phyloP scores from a whole-genome alignment of 2,797 vertebrate species.

The Anguilla marmorata region DNA sequence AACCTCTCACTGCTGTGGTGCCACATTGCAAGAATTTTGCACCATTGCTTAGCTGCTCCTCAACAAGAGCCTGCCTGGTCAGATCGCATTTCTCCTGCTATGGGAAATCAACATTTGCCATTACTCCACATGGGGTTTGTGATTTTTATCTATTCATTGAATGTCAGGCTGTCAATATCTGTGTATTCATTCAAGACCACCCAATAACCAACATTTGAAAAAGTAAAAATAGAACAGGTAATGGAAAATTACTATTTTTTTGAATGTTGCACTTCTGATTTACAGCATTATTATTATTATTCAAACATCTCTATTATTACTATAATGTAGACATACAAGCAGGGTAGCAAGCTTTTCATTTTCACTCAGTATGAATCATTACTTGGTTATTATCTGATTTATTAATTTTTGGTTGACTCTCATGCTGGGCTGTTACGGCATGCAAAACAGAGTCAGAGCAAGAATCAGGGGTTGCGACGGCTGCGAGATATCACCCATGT shows the following conservation, averaged over 20 bases:
- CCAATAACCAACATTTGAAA: neutral
- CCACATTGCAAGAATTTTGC: neutral
- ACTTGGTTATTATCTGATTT: neutral
- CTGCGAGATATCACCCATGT: slow-evolving; percentile 17
- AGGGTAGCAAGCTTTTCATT: neutral
- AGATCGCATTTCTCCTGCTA: neutral
- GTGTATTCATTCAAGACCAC: neutral
- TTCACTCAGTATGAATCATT: neutral
- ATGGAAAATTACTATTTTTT: neutral
- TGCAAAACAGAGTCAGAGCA: neutral
- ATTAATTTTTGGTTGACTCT: neutral
- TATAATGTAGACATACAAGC: neutral
- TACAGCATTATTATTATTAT: neutral
- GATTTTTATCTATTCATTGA: neutral
- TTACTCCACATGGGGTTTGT: neutral
- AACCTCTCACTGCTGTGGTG: neutral
- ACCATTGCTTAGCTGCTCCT: neutral
- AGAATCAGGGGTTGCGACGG: slow-evolving; percentile 9
- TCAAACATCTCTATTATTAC: neutral
- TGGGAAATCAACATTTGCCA: neutral
- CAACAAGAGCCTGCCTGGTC: neutral
- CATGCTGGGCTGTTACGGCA: neutral
- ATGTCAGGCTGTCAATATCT: neutral
- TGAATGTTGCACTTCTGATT: neutral
- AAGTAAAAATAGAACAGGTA: neutral